A percentile compares a stretch with the other conserved stretches of the same genome.
Conservation (phyloP, 2,888 invertebrate genomes). For the Dysmachus trigonus region DNA sequence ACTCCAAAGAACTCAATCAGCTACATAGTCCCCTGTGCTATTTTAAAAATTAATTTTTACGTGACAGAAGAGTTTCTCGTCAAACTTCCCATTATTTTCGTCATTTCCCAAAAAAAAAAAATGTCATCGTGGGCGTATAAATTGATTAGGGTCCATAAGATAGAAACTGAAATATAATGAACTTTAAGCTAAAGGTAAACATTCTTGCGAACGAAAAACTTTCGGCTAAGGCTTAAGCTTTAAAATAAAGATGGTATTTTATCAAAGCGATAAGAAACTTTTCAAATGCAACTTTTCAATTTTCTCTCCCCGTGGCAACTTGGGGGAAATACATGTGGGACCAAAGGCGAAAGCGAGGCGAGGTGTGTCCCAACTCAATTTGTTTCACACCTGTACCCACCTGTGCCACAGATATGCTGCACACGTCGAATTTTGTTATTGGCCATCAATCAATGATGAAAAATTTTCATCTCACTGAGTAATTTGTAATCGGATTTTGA, state of each 20-base stretch:
- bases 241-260: neutral
- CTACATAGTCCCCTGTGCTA: neutral
- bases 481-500: conserved; percentile 40
- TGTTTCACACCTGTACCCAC: conserved; percentile 2
- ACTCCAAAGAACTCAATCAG: neutral
- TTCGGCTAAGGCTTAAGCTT: neutral
- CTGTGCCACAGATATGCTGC: neutral
- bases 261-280: neutral
- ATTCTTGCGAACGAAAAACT: neutral
- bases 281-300: neutral
- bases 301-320: neutral
- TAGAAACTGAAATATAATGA: neutral
- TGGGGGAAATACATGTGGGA: neutral
- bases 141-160: neutral
- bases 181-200: neutral
- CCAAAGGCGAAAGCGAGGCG: neutral
- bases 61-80: neutral
- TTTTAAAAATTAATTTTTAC: neutral
- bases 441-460: conserved; percentile 34
- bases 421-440: neutral
- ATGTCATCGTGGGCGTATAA: neutral
- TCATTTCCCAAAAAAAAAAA: neutral
- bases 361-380: neutral
- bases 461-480: conserved; percentile 36
- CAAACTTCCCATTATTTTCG: neutral